Base-by-base conservation (phyloP, 1,140 invertebrate genomes). In the Camponotus pennsylvanicus region DNA sequence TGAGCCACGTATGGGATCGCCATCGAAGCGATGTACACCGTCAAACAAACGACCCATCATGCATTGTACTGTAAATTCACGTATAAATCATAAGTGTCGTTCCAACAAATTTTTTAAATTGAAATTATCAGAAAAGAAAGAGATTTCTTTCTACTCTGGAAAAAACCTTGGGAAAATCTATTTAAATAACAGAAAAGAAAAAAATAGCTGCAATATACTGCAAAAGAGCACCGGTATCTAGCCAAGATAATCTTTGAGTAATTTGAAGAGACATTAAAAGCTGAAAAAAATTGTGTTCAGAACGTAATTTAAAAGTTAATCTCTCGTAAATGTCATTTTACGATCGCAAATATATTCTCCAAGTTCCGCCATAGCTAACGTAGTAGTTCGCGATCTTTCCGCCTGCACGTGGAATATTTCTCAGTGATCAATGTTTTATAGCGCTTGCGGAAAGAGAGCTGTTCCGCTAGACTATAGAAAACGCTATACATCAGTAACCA, bases 51-150 rank as follows among this genome's bases (percentile, higher is more conserved):
- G 27, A 64, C 11, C 32, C 21, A n/a, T 45, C 45, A 84, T 69
- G 61, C 55, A 71, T 63, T 85, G 55, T 57, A 11, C 34, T 70
- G 63, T 57, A 18, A 85, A 89, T 86, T 80, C 86, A 86, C 73
- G 61, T 87, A 86, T 88, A 86, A 88, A 89, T 89, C 82, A 86
- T 13, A 42, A 55, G 55, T 8, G 55, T 42, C 55, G 70, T 57
- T 75, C 11, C 13, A 57, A 27, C 21, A 32, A 82, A n/a, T 21
- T 42, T 13, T 52, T 15, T 52, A 70, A 0, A 57, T 57, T 55
- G 4, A 57, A 80, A 27, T 61, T 18, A 21, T 6, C 6, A 27
- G 6, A 61, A 27, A 3, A 57, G 34, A 52, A 52, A 71, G 5
- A 34, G 3, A 21, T 66, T 45, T 64, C 15, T 34, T 61, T 59